Base-by-base conservation (phyloP, 2,113 vertebrate genomes). In the Serinus canaria region DNA sequence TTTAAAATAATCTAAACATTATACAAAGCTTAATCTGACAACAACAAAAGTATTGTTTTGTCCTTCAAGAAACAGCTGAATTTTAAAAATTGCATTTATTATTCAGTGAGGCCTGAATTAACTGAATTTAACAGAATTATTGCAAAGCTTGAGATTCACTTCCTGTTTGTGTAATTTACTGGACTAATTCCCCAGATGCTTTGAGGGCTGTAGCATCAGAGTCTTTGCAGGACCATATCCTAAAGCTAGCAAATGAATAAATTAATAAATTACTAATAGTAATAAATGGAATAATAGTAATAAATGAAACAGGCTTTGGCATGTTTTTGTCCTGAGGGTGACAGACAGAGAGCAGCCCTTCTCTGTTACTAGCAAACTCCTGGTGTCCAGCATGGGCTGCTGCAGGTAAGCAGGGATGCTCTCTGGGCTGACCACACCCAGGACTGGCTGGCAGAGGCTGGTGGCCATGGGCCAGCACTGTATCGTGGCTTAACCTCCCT, bases 401-500 rank as follows among this genome's bases (percentile, higher is more conserved):
- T 21, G 6, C 35, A 33, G 56, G 15, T 3, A 18, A 60, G 23
- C 18, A 37, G 19, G 31, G 44, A 28, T 35, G 47, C 14, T 68
- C 35, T 28, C 20, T 33, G 53, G 28, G 16, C 27, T 79, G 56
- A 7, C 33, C 59, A 13, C 3, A 2, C 21, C 23, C 1, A 1
- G 55, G 28, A 37, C 15, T 13, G 19, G 1, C 3, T 20, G 14
- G 27, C 21, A 35, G 35, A 43, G 30, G 16, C 37, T 25, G 37
- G 7, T 56, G 68, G 58, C 33, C 59, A n/a, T 0, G 1, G 31
- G 55, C 35, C 62, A 83, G 56, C 0, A 0, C 9, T 39, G 37
- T 47, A 10, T 25, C 52, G 43, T 0, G 1, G 15, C 20, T 41
- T 17, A 15, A 55, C 39, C 15, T 52, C 37, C 33, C 44, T 67